Evolutionary conservation across 2,797 vertebrate genomes (phyloP), one percentile per base, ranked within the genome.

Genomic region (Leucoraja ocellata): DNA sequence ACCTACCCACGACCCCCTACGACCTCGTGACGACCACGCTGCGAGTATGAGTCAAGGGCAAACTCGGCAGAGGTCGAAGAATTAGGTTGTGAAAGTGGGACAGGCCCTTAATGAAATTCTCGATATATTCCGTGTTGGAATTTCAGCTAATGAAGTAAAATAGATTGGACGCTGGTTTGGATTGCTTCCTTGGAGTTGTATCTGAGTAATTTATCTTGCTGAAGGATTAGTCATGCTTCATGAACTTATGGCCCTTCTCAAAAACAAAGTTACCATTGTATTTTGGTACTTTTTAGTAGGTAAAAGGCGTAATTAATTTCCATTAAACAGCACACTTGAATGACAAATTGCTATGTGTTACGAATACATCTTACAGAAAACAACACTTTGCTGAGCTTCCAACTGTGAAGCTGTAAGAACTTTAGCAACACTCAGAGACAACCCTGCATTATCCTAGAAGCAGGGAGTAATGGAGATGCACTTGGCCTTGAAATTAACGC

Each of bases 101-200:
- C 46, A 46, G 46, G 46, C 46, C 46, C 46, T 46, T 46, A 3
- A 2, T 46, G 46, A 2, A 46, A 3, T 46, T 46, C 46, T 46
- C 46, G 46, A 88, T 88, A n/a, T 7, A 88, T 88, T 36, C 3
- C 68, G 61, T 63, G 46, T 36, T 32, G 61, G 6, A 88, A 8
- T 88, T 88, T 88, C 61, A 88, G n/a, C 84, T 88, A 32, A 36
- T 14, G 14, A 68, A 68, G 61, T 65, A n/a, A 68, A 88, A 68
- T 68, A 63, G 21, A 18, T 6, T 63, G 14, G 46, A 36, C 65
- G 4, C 61, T 65, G 13, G 28, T 68, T 88, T 36, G 36, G n/a
- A n/a, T 36, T 68, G 14, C 61, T 65, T 36, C 61, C 68, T 88
- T 18, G 13, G 58, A 32, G 36, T 6, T 68, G 8, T 14, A 32